Base-by-base conservation (phyloP, 1,140 invertebrate species). In the Antheraea mylitta region DNA sequence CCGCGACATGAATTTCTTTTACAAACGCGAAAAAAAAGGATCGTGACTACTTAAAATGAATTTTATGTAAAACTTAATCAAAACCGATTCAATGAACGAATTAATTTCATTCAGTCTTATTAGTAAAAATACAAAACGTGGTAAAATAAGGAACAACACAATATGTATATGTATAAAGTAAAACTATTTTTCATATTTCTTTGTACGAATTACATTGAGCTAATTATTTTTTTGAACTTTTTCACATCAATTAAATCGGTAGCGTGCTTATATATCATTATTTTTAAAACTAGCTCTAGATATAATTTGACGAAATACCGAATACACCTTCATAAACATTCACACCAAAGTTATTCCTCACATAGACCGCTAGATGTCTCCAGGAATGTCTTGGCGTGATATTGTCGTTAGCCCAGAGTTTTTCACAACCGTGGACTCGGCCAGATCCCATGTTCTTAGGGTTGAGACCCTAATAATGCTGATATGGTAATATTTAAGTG, bases 401-500 rank as follows among this genome's bases (percentile, higher is more conserved):
- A 64, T 74, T 62, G 58, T 36, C 58, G 58, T n/a, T 60, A 58
- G 67, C 85, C 78, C 86, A 80, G 61, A 83, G 81, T 82, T 75
- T 88, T 85, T 89, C 87, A 89, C 78, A 79, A 80, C 85, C 82
- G 70, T 79, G 84, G 77, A 79, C 77, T 38, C 53, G 62, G 45
- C 62, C 59, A 61, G 66, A 67, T 66, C 70, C 45, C 63, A 66
- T 59, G 65, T 67, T 71, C 70, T 53, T 58, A 42, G 74, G 71
- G 71, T 36, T 38, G 65, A 48, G 42, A 38, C 65, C 77, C 76
- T 74, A 65, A 62, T 81, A 79, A 80, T 82, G 79, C 79, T 82
- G 78, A 60, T 72, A 63, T 77, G 79, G 75, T 80, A 77, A 30
- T 59, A 36, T 6, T 65, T 70, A 60, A 69, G 71, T 70, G 64